Conservation (phyloP, 2,888 invertebrate species). For the Nomada fabriciana region DNA sequence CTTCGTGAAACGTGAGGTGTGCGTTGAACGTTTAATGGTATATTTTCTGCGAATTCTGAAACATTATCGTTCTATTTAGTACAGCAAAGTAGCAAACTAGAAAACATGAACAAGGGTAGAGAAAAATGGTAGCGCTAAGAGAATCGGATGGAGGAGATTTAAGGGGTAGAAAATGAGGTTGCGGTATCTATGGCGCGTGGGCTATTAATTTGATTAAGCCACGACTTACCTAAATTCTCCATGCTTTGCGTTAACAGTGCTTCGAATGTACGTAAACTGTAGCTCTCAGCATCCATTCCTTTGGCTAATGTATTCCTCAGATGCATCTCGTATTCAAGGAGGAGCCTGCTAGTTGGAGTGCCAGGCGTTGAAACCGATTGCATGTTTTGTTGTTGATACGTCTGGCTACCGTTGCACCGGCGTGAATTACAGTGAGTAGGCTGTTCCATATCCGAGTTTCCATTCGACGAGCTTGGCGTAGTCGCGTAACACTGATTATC, state of each 20-base stretch:
- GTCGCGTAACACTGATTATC: slow-evolving; percentile 98
- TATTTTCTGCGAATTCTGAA: slow-evolving; percentile 94
- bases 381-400: slow-evolving; percentile 85
- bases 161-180: neutral
- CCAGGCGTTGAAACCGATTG: slow-evolving; percentile 88
- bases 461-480: slow-evolving; percentile 96
- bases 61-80: slow-evolving; percentile 10
- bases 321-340: slow-evolving; percentile 97
- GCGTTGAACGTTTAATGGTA: slow-evolving; percentile 93
- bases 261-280: slow-evolving; percentile 97
- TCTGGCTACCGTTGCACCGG: slow-evolving; percentile 82
- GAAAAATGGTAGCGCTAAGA: neutral
- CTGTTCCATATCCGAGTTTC: slow-evolving; percentile 95
- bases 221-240: slow-evolving; percentile 93
- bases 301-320: slow-evolving; percentile 96
- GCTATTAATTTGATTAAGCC: neutral
- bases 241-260: slow-evolving; percentile 96
- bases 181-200: neutral
- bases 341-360: slow-evolving; percentile 92
- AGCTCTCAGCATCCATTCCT: slow-evolving; percentile 98
- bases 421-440: slow-evolving; percentile 86
- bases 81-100: neutral
- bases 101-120: no score
- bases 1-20: slow-evolving; percentile 94
- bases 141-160: neutral